Evolutionary conservation across 2,888 invertebrate genomes (phyloP), one percentile per base, ranked within the genome.

Genomic region (Himalopsyche japonica): DNA sequence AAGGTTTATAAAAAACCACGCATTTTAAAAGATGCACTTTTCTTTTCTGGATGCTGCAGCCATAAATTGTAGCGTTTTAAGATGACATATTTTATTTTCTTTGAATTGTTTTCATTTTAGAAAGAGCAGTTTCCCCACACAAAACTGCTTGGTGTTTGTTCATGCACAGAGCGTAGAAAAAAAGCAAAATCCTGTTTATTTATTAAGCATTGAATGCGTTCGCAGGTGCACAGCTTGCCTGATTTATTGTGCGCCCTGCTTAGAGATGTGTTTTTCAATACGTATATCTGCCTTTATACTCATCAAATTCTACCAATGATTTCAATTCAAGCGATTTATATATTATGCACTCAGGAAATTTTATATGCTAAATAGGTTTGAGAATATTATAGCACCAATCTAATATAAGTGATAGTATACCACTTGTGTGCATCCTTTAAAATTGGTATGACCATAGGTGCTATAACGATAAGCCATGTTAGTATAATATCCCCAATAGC

Each of bases 171-270:
- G 47, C 47, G 27, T 20, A 20, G 37, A 37, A 43, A 49, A 83
- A 83, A 83, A 80, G 49, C 77, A 80, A 34, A 77, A 84, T 84
- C 84, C 84, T 64, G 78, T 84, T 85, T 82, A 85, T 85, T 85
- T 86, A 86, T 86, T 64, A 82, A 76, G 77, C 85, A 70, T 49
- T 82, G 80, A 82, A 85, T 77, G 77, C 78, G 79, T 83, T 81
- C 79, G 81, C 86, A 82, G 86, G 82, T 84, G 85, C 83, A 82
- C 18, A 18, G 49, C 70, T 37, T 37, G 49, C 10, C 79, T 81
- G 83, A 85, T 83, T 85, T 85, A 85, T 82, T 43, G 79, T 79
- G 78, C 81, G 20, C 76, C 37, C 30, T 81, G 32, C 79, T 84
- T 24, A 81, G 82, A 82, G 70, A 70, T 70, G 30, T 70, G 30